phyloP scores from a whole-genome alignment of 2,113 vertebrate genomes.

The Baryphthengus martii region DNA sequence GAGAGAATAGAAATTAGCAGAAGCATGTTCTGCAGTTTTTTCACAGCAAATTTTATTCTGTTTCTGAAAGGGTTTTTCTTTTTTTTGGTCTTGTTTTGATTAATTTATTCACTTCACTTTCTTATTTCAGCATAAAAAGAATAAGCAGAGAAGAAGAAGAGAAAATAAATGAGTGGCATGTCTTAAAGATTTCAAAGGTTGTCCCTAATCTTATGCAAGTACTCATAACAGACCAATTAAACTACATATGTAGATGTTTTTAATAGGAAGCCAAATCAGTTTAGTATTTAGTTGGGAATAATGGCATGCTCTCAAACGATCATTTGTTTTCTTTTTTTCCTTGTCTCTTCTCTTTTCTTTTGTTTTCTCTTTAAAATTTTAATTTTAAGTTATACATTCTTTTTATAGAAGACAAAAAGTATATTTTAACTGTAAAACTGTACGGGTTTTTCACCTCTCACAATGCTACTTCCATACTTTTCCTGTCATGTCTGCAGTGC shows the following conservation, averaged over 20 bases:
- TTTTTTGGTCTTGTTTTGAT: background rate
- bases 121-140: background rate
- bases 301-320: background rate
- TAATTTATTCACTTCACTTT: background rate
- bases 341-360: background rate
- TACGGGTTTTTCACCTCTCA: background rate
- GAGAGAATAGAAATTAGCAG: background rate
- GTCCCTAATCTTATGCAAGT: background rate
- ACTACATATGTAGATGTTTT: background rate
- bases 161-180: background rate
- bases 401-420: background rate
- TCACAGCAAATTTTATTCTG: background rate
- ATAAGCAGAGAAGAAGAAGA: background rate
- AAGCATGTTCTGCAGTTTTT: background rate
- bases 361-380: background rate
- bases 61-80: background rate
- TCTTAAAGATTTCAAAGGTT: background rate
- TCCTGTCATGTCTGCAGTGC: background rate
- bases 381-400: background rate
- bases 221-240: background rate
- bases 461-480: background rate
- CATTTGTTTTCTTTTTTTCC: background rate
- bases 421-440: background rate
- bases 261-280: background rate
- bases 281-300: background rate